Percentiles rank a stretch among this genome's conserved stretches.
Evolutionary conservation across 1,140 invertebrate genomes (phyloP).

Genomic region (Macrobrachium nipponense): DNA sequence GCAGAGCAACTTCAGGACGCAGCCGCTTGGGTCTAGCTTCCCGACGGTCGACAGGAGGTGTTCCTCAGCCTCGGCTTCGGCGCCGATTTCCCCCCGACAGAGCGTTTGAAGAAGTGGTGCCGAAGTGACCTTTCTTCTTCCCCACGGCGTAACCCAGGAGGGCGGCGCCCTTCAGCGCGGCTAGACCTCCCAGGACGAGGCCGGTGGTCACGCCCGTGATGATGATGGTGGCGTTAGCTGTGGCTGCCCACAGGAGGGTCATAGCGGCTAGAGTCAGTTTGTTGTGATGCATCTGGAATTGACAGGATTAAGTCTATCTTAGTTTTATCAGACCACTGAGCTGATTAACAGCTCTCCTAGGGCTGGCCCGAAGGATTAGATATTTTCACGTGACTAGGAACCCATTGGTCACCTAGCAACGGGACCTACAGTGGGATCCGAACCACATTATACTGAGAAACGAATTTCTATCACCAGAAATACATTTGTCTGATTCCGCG

Average conservation of each 20-base stretch:
- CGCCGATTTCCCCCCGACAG: background rate
- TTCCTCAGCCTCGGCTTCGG: background rate
- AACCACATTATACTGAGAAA: no score
- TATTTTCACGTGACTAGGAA: no score
- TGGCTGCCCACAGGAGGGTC: background rate
- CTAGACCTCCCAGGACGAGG: slow-evolving; percentile 1
- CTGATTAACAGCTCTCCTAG: no score
- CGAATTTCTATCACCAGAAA: no score
- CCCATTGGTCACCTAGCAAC: no score
- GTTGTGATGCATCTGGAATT: background rate
- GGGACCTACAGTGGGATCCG: no score
- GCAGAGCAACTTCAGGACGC: slow-evolving; percentile 20
- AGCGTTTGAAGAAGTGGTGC: background rate
- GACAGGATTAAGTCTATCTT: no score
- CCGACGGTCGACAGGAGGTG: slow-evolving; percentile 7
- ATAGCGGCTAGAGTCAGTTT: background rate
- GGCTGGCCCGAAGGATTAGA: no score
- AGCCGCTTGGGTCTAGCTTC: slow-evolving; percentile 15
- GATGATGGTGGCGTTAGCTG: background rate
- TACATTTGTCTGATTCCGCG: no score
- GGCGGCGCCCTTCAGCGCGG: background rate
- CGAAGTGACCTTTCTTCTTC: background rate
- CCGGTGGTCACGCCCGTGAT: background rate
- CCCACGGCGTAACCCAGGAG: background rate
- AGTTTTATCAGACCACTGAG: no score